Conservation (phyloP, 2,797 vertebrate species). For the Urocyon cinereoargenteus region DNA sequence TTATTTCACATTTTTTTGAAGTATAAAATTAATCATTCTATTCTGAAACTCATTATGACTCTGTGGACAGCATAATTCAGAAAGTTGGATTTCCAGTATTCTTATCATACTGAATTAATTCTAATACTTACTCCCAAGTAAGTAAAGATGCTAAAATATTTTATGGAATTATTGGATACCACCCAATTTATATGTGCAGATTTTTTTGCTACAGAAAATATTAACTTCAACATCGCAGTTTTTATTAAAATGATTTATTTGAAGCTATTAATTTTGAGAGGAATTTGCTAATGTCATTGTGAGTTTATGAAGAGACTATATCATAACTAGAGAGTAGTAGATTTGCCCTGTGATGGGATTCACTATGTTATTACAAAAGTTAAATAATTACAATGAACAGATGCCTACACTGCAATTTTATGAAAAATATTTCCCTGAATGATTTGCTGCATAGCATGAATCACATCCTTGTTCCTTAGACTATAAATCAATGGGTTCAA, state of each 20-base stretch:
- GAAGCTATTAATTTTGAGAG: not conserved
- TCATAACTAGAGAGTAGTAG: accelerated
- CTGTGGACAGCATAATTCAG: not conserved
- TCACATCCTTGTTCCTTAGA: slow-evolving; percentile 76
- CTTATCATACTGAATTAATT: not conserved
- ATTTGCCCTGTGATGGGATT: not conserved
- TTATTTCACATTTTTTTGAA: not conserved
- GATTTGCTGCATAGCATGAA: slow-evolving; percentile 39
- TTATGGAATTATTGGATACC: not conserved
- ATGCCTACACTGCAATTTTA: not conserved
- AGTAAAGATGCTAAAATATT: not conserved
- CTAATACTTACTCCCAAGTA: not conserved
- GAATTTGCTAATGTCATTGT: not conserved
- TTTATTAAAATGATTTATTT: not conserved
- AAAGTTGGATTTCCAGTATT: not conserved
- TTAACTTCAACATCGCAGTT: not conserved
- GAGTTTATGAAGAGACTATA: not conserved
- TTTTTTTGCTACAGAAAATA: not conserved
- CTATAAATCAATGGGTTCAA: slow-evolving; percentile 81
- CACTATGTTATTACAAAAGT: not conserved
- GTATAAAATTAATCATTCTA: not conserved
- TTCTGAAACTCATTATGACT: not conserved
- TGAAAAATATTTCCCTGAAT: not conserved
- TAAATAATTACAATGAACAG: not conserved
- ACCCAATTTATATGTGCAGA: not conserved